A percentile compares a stretch with the other conserved stretches of the same genome.
Conservation (phyloP, 2,888 invertebrate genomes). For the Xestia c-nigrum region DNA sequence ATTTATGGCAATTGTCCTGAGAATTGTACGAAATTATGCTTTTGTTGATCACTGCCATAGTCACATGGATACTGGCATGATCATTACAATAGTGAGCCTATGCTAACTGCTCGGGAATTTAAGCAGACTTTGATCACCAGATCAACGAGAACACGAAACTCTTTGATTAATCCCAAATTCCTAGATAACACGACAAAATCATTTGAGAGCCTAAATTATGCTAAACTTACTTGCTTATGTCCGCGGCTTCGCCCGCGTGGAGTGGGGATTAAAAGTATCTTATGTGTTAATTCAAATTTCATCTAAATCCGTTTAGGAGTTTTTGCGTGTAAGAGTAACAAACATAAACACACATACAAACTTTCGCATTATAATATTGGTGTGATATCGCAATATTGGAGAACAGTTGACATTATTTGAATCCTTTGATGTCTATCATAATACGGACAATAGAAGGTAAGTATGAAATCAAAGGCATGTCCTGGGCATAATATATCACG, state of each 20-base stretch:
- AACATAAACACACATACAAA: no score
- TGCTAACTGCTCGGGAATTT: neutral
- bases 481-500: constrained; percentile 18
- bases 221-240: neutral
- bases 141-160: neutral
- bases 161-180: neutral
- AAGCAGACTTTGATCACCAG: neutral
- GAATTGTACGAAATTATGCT: no score
- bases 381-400: neutral
- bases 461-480: constrained; percentile 33
- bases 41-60: no score
- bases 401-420: neutral
- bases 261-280: no score
- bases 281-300: no score
- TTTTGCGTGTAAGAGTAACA: no score
- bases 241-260: no score
- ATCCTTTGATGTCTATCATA: constrained; percentile 7
- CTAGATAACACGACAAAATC: neutral
- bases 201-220: neutral
- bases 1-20: no score
- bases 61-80: no score
- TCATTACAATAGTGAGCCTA: no score
- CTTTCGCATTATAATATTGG: no score
- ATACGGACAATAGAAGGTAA: constrained; percentile 38
- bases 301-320: no score